Evolutionary conservation across 1,140 invertebrate genomes (phyloP), one percentile per base, ranked within the genome.

Genomic region (Neelides sp.): DNA sequence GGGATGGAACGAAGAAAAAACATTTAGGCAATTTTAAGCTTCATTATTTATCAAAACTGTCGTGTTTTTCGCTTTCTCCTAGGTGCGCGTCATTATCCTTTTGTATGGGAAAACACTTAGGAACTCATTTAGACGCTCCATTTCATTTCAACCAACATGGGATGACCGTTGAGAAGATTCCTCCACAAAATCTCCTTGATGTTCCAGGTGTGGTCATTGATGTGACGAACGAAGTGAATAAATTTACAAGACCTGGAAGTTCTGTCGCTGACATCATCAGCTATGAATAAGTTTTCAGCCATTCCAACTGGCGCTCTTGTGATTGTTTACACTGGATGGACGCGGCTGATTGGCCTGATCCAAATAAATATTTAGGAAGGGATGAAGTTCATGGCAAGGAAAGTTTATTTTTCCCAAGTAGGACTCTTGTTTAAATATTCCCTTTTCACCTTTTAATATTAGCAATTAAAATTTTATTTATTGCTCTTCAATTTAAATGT

Each of bases 41-140:
- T 7, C 20, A 43, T 23, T 23, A 23, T 20, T 43, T 7, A 23
- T 23, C 10, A 15, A 43, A 20, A 23, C 22, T 7, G n/a, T n/a
- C n/a, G n/a, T n/a, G n/a, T n/a, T n/a, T n/a, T n/a, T n/a, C n/a
- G n/a, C n/a, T n/a, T n/a, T n/a, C n/a, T n/a, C n/a, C 1, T 12
- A 55, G 57, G 52, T 58, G 57, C 39, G 49, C 54, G 1, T 22
- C 58, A 8, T 60, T 43, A 17, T 54, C 54, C 4, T 60, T 54
- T 49, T 57, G 54, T 23, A 56, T 60, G 58, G 58, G 50, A 1
- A 78, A 81, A 56, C 79, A 82, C 62, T 71, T 70, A 4, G 77
- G 78, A 2, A 81, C 78, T 0, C 79, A 81, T 57, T 46, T 82
- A 2, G 79, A 82, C 63, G 77, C 79, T 3, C 79, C 80, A 1